Conservation (phyloP, 2,113 vertebrate species). For the Colius striatus region DNA sequence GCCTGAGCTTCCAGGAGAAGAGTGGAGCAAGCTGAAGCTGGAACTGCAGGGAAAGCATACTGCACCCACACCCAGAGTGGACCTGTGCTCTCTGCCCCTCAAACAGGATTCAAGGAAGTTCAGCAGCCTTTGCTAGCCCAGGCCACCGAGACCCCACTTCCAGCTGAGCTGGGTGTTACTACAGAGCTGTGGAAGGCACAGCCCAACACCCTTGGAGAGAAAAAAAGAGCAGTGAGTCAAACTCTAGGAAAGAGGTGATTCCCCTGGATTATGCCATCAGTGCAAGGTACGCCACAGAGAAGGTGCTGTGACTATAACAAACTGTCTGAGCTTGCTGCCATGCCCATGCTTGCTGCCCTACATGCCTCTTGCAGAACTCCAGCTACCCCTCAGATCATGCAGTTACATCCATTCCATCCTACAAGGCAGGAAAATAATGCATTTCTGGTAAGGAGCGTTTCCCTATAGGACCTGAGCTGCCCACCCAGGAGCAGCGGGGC, state of each 20-base stretch:
- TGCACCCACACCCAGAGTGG: accelerated
- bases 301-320: neutral
- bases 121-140: neutral
- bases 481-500: neutral
- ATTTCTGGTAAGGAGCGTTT: neutral
- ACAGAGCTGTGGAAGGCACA: neutral
- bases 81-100: neutral
- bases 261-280: neutral
- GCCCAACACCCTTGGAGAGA: neutral
- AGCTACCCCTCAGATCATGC: neutral
- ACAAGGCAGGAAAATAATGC: neutral
- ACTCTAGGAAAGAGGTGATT: neutral
- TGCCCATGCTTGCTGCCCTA: neutral
- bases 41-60: neutral
- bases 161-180: neutral
- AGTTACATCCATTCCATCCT: neutral
- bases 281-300: neutral
- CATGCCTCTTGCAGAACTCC: neutral
- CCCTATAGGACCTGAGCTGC: neutral
- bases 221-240: neutral
- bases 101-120: neutral
- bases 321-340: neutral
- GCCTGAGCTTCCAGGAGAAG: neutral
- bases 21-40: neutral
- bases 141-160: neutral